phyloP scores from a whole-genome alignment of 2,113 vertebrate genomes.

The Brevimyrus niger region DNA sequence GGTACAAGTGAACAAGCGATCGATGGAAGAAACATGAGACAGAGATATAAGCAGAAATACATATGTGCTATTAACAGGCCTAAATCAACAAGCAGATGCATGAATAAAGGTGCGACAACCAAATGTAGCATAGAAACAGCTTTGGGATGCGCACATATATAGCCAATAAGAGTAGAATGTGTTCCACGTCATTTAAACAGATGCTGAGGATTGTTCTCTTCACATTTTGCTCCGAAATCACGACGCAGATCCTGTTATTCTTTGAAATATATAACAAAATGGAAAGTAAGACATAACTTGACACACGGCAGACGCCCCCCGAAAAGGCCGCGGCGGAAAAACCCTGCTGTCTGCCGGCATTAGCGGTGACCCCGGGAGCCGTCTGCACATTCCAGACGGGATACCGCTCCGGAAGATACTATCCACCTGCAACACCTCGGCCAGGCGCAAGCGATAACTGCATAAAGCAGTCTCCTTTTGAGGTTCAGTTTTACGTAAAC shows the following conservation, averaged over 20 bases:
- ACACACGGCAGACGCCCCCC: not conserved
- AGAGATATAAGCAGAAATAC: not conserved
- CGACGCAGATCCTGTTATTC: not conserved
- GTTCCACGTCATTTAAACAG: not conserved
- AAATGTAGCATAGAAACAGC: not conserved
- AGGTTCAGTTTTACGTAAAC: slow-evolving; percentile 43
- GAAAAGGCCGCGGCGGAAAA: not conserved
- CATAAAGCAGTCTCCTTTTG: slow-evolving; percentile 34
- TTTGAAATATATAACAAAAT: not conserved
- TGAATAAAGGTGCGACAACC: not conserved
- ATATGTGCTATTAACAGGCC: not conserved
- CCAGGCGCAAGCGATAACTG: not conserved
- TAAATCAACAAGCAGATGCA: not conserved
- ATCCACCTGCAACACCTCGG: not conserved
- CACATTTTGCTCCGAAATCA: not conserved
- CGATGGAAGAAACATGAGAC: not conserved
- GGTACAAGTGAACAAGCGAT: not conserved
- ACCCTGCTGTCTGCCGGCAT: not conserved
- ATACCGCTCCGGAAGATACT: not conserved
- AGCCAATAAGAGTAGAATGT: not conserved
- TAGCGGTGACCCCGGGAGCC: not conserved
- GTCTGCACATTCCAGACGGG: not conserved
- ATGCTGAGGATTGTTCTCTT: not conserved
- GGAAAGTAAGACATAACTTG: not conserved
- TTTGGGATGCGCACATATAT: not conserved